phyloP scores from a whole-genome alignment of 2,888 invertebrate genomes.

The Pardosa pseudoannulata region DNA sequence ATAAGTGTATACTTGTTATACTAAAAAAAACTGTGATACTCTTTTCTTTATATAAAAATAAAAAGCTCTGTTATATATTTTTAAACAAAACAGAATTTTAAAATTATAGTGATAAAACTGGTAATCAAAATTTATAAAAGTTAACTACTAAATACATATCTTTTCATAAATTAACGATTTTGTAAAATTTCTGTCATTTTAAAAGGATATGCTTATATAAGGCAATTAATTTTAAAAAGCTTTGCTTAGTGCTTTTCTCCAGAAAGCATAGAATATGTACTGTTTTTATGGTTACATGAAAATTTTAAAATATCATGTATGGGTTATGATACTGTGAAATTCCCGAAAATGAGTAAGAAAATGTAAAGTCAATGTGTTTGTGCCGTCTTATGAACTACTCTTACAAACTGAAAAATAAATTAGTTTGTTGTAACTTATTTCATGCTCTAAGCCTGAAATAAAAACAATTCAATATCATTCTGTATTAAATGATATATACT shows the following conservation, averaged over 20 bases:
- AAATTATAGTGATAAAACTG: neutral
- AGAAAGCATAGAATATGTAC: no score
- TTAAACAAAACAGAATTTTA: neutral
- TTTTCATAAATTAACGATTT: neutral
- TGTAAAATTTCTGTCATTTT: neutral
- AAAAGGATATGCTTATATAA: neutral
- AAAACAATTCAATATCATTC: no score
- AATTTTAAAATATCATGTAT: neutral
- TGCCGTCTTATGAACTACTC: no score
- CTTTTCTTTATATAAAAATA: neutral
- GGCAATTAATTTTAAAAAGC: neutral
- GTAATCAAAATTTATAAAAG: constrained; percentile 7
- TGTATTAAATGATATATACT: no score
- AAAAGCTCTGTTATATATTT: neutral
- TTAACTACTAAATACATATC: constrained; percentile 3
- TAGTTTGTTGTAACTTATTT: no score
- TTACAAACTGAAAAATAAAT: no score
- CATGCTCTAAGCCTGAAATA: no score
- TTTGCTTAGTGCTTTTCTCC: no score
- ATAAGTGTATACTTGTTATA: neutral
- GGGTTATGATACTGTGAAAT: neutral
- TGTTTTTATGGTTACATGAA: neutral
- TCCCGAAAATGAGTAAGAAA: neutral
- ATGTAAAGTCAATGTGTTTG: no score
- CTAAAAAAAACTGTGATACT: neutral